Evolutionary conservation across 2,797 vertebrate species (phyloP).

Genomic region (Gephyroberyx darwinii): DNA sequence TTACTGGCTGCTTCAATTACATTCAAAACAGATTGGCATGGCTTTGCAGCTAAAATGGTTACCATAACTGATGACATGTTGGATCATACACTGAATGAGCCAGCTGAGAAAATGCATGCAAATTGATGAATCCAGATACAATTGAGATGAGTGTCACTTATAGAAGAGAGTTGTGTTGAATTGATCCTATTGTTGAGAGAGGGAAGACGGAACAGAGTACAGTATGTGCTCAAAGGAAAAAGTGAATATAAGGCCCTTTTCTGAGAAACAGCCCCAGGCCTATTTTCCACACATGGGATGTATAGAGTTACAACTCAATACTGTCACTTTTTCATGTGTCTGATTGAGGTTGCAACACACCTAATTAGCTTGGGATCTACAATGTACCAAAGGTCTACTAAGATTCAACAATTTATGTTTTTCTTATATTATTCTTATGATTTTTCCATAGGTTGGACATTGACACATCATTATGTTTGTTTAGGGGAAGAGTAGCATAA

Average conservation of each 20-base stretch:
- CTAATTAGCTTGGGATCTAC: background rate
- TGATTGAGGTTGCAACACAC: background rate
- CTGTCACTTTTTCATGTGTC: background rate
- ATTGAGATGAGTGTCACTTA: no score
- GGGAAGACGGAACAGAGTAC: conserved; percentile 8
- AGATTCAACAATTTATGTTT: background rate
- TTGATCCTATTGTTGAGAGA: background rate
- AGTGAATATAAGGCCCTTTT: background rate
- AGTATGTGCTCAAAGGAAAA: conserved; percentile 32
- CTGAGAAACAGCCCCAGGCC: conserved; percentile 27
- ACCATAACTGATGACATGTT: no score
- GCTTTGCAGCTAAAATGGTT: no score
- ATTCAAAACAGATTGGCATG: no score
- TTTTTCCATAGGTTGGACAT: background rate
- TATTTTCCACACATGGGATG: conserved; percentile 22
- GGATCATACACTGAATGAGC: background rate
- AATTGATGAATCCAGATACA: no score
- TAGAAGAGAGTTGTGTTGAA: no score
- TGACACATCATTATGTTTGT: background rate
- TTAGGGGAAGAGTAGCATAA: no score
- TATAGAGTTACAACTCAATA: conserved; percentile 45
- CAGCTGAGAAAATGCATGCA: no score
- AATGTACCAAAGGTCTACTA: background rate
- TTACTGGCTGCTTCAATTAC: background rate
- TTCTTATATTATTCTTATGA: background rate